Evolutionary conservation across 2,113 vertebrate species (phyloP).

Genomic region (Parotia lawesii): DNA sequence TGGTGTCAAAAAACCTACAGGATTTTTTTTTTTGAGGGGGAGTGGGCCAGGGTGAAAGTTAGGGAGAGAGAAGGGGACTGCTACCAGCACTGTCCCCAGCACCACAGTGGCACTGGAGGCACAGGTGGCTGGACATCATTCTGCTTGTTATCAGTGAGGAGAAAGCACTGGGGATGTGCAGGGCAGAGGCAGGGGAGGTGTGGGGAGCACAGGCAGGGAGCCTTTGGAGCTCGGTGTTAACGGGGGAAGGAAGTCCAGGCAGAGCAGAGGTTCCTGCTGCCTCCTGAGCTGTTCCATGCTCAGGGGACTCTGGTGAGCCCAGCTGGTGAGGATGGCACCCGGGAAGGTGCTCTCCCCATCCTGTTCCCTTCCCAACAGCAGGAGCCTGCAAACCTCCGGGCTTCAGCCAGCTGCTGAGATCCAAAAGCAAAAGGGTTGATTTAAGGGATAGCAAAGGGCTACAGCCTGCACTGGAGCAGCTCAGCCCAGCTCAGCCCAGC

Average conservation of each 20-base stretch:
- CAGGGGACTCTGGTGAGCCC: neutral
- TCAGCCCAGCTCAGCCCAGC: neutral
- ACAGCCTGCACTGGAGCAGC: neutral
- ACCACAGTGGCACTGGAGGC: neutral
- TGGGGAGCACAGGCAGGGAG: neutral
- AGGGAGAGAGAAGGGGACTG: too few relatives aligned
- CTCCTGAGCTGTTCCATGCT: neutral
- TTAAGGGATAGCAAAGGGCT: neutral
- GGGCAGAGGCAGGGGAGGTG: neutral
- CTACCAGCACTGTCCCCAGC: neutral
- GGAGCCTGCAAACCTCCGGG: neutral
- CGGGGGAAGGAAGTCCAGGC: neutral
- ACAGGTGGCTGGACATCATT: accelerated
- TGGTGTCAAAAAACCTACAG: neutral
- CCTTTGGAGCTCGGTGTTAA: accelerated
- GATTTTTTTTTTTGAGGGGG: too few relatives aligned
- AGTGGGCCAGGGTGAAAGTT: neutral
- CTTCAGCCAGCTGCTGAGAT: neutral
- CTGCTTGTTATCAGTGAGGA: neutral
- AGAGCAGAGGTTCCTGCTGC: neutral
- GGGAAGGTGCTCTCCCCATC: neutral
- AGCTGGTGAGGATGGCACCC: neutral
- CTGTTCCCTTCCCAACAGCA: neutral
- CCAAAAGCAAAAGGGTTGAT: neutral
- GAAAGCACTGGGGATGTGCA: neutral